These are phyloP conservation scores for Mastacembelus armatus DNA, from an alignment of 2,797 vertebrate genomes.

Conservation along the genomic window DNA sequence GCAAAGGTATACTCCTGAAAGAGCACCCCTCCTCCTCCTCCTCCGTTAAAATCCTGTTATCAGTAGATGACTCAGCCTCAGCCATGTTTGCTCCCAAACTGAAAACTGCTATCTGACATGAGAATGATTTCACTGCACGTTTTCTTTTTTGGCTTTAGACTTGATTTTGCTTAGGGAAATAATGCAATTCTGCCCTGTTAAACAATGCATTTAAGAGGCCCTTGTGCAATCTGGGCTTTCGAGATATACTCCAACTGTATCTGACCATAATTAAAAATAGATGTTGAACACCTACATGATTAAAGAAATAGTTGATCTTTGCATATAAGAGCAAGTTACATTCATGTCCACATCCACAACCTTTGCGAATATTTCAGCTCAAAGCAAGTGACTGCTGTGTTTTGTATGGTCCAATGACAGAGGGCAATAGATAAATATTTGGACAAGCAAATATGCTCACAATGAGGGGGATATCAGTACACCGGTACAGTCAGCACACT, in stretches of 20 bases:
- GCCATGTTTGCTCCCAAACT: slow-evolving; percentile 73
- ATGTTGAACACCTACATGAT: background rate
- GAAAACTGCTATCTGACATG: slow-evolving; percentile 56
- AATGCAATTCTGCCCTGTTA: background rate
- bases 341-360: too few relatives aligned
- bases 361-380: background rate
- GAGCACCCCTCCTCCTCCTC: slow-evolving; percentile 26
- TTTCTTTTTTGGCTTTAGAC: background rate
- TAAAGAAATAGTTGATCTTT: too few relatives aligned
- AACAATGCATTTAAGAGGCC: background rate
- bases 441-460: too few relatives aligned
- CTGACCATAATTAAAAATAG: background rate
- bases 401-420: too few relatives aligned
- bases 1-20: slow-evolving; percentile 14
- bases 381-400: background rate
- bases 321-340: too few relatives aligned
- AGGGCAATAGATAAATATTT: too few relatives aligned
- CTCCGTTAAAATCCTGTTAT: slow-evolving; percentile 61
- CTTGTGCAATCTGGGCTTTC: background rate
- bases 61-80: slow-evolving; percentile 75
- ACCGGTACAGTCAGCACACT: too few relatives aligned
- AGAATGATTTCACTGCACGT: slow-evolving; percentile 24
- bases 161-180: slow-evolving; percentile 12
- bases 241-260: background rate
- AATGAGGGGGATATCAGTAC: too few relatives aligned